Base-by-base conservation (phyloP, 1,140 invertebrate species). In the Thaumetopoea pityocampa region DNA sequence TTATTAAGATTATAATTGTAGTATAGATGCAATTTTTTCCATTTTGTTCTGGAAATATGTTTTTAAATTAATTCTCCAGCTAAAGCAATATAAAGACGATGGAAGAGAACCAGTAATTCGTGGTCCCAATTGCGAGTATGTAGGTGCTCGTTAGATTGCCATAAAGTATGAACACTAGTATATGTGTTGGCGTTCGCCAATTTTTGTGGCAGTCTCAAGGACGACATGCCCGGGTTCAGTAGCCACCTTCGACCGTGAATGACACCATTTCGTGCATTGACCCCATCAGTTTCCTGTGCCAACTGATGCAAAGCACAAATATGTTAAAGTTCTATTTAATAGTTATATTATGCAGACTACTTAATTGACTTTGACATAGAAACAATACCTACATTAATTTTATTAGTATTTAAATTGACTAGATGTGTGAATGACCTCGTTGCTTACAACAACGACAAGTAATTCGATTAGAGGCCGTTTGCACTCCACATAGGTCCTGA, bases 221-320 rank as follows among this genome's bases (percentile, higher is more conserved):
- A 78, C 79, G 57, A 47, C 73, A 55, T 44, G 67, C 57, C 52
- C 54, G 62, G 55, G 70, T 82, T 83, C 70, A 67, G 79, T 73
- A 74, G 68, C 67, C 71, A 71, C 67, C 67, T 72, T 72, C 60
- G 58, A 63, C 74, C 57, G 79, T 79, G 74, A 79, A 78, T 55
- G 77, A 79, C 77, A 83, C 67, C 68, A 81, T 70, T 74, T 67
- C 57, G 79, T 65, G 38, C 77, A 51, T 79, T 81, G 77, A 83
- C 79, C 77, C 70, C 64, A 47, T 54, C 51, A 59, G 53, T 61
- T 83, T 80, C 73, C 76, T 80, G 73, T 61, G 67, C 57, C 49
- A 56, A 60, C 50, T 45, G 55, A 73, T 65, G 62, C 63, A 61
- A 67, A 71, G 41, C 57, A 32, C 56, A 46, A 55, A 47, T 60